Conservation (phyloP, 2,797 vertebrate genomes). For the Myotis findleyi region DNA sequence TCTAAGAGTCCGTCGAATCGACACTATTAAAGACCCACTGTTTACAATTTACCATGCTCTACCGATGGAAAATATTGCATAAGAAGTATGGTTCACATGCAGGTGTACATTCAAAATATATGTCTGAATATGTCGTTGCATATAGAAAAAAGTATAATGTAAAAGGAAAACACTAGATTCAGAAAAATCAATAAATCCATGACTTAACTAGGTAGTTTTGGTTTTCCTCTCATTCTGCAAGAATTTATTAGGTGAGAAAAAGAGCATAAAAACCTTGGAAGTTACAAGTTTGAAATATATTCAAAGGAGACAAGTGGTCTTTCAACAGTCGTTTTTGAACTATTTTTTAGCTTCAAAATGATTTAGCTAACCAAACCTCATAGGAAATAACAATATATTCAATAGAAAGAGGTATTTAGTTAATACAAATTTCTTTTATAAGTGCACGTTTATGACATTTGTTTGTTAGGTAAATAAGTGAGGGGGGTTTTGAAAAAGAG, state of each 20-base stretch:
- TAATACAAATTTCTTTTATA: slow-evolving; percentile 64
- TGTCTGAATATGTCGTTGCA: background rate
- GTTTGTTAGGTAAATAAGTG: slow-evolving; percentile 61
- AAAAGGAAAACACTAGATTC: slow-evolving; percentile 3
- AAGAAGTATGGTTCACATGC: slow-evolving; percentile 61
- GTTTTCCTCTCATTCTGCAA: slow-evolving; percentile 52
- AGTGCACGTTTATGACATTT: slow-evolving; percentile 43
- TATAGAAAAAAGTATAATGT: slow-evolving; percentile 64
- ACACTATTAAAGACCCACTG: slow-evolving; percentile 31
- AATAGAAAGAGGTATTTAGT: slow-evolving; percentile 57
- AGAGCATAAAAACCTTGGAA: slow-evolving; percentile 61
- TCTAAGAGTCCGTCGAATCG: slow-evolving; percentile 54
- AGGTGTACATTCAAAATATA: slow-evolving; percentile 17
- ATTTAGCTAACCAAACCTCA: slow-evolving; percentile 56
- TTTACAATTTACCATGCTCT: background rate
- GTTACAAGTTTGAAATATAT: slow-evolving; percentile 46
- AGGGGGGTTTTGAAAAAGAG: background rate
- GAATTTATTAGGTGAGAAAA: slow-evolving; percentile 54
- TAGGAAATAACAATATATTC: slow-evolving; percentile 51
- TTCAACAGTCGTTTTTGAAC: slow-evolving; percentile 1
- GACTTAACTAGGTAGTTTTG: background rate
- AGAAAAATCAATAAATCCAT: slow-evolving; percentile 37
- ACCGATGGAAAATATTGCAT: slow-evolving; percentile 68
- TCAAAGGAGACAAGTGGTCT: slow-evolving; percentile 19
- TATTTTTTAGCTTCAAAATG: slow-evolving; percentile 48